These are phyloP conservation scores for Ascaphus truei DNA, from an alignment of 2,113 vertebrate genomes.

Conservation along the genomic window DNA sequence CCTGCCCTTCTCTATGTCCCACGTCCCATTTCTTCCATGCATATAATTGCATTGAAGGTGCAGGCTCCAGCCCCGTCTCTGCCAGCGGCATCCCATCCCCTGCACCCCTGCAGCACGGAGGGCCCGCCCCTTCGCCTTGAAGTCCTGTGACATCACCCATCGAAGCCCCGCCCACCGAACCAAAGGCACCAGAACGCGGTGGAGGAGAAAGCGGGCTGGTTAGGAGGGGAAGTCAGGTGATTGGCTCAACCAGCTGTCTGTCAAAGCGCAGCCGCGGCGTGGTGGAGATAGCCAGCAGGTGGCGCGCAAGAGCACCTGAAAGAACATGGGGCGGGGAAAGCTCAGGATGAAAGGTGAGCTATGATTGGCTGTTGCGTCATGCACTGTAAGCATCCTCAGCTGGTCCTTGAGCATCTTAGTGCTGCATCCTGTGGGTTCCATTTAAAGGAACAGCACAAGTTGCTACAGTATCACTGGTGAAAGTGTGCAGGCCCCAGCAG, in stretches of 20 bases:
- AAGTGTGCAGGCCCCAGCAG: too few relatives aligned
- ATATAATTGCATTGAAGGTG: not conserved
- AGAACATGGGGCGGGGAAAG: not conserved
- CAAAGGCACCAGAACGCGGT: not conserved
- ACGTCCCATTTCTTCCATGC: not conserved
- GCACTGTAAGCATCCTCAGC: not conserved
- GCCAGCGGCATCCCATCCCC: constrained; percentile 11
- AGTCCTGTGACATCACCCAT: constrained; percentile 6
- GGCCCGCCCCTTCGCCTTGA: constrained; percentile 23
- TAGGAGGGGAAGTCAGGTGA: not conserved
- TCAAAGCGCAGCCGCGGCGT: not conserved
- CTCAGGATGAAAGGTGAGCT: not conserved
- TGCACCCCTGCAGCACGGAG: constrained; percentile 31
- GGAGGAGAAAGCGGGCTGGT: not conserved
- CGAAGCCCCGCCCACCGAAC: not conserved
- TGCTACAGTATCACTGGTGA: too few relatives aligned
- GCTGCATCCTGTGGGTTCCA: not conserved
- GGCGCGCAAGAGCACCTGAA: not conserved
- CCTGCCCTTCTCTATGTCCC: not conserved
- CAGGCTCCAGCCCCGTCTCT: not conserved
- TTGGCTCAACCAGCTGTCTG: constrained; percentile 15
- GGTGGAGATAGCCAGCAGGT: not conserved
- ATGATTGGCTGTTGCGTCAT: not conserved
- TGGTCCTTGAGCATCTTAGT: not conserved
- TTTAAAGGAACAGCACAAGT: too few relatives aligned